Evolutionary conservation across 2,888 invertebrate species (phyloP), one percentile per base, ranked within the genome.

Genomic region (Sinhomidia bicolor): DNA sequence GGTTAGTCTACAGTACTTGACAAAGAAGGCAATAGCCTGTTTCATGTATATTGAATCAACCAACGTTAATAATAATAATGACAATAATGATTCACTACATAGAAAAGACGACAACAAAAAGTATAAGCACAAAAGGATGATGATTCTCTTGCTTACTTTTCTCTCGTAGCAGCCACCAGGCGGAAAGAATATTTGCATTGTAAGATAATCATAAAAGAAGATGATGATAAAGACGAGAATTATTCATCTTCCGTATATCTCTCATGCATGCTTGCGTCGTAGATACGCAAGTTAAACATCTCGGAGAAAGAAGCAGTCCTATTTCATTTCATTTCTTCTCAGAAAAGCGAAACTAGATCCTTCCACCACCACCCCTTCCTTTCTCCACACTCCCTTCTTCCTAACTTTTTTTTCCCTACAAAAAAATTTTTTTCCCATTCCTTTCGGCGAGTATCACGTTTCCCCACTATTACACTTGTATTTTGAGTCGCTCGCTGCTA

Each of bases 131-230:
- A 29, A 3, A 7, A 20, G 20, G 0, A 57, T 7, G 7, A 17
- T 9, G 23, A 10, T 32, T 12, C 32, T 32, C 17, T 14, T 71
- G 71, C 44, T 71, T 71, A 14, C 71, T 44, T 71, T 71, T 29
- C n/a, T n/a, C 29, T 29, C 17, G n/a, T 29, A 74, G 47, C n/a
- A 76, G n/a, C n/a, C n/a, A n/a, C n/a, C n/a, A 32, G 76, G 26
- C 54, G 26, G 51, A 54, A 76, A 54, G 76, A 76, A 76, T 76
- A 76, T 76, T 76, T 76, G 26, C 76, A 76, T 54, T 51, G 51
- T 32, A 76, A 76, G 32, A 10, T 44, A 20, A 44, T 41, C 41
- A 44, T 36, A 44, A 20, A 20, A 23, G 17, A 36, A 9, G 65
- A n/a, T 32, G 17, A 32, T 17, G 32, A 32, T 32, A n/a, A 68